Evolutionary conservation across 2,797 vertebrate species (phyloP).

Genomic region (Percopsis omiscomaycus): DNA sequence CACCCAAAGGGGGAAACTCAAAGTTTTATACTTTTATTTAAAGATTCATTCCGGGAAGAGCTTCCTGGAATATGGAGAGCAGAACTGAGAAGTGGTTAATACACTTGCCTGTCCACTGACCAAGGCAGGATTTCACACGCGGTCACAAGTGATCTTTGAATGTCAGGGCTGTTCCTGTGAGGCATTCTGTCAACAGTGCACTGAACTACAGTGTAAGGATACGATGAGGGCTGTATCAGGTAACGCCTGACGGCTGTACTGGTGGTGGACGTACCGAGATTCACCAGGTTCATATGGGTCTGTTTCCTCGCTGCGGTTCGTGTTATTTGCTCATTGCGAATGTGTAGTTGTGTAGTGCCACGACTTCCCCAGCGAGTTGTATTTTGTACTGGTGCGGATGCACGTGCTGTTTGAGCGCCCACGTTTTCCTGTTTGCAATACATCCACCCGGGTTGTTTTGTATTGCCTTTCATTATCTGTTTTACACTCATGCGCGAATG

Average conservation of each 20-base stretch:
- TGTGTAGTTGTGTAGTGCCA: conserved; percentile 15
- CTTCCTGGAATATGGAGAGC: conserved; percentile 21
- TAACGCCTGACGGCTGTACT: conserved; percentile 12
- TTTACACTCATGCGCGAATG: conserved; percentile 19
- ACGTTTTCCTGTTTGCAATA: conserved; percentile 42
- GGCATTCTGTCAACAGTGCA: conserved; percentile 38
- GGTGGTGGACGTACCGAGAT: conserved; percentile 5
- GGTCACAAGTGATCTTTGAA: conserved; percentile 52
- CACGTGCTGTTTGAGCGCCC: not conserved
- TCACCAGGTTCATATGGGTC: not conserved
- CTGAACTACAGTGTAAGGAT: conserved; percentile 20
- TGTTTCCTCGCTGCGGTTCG: not conserved
- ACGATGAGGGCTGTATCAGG: conserved; percentile 30
- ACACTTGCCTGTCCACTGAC: conserved; percentile 33
- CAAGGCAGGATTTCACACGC: conserved; percentile 44
- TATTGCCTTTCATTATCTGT: conserved; percentile 35
- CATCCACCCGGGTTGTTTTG: conserved; percentile 50
- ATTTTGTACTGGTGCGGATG: conserved; percentile 24
- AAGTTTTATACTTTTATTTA: conserved; percentile 68
- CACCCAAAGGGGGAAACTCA: conserved; percentile 54
- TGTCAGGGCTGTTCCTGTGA: conserved; percentile 45
- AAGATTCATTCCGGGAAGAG: conserved; percentile 64
- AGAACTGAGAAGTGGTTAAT: conserved; percentile 8
- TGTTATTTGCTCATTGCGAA: conserved; percentile 5
- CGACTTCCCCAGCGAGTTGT: conserved; percentile 2